phyloP scores from a whole-genome alignment of 2,888 invertebrate species.

The Drosophila prolongata region DNA sequence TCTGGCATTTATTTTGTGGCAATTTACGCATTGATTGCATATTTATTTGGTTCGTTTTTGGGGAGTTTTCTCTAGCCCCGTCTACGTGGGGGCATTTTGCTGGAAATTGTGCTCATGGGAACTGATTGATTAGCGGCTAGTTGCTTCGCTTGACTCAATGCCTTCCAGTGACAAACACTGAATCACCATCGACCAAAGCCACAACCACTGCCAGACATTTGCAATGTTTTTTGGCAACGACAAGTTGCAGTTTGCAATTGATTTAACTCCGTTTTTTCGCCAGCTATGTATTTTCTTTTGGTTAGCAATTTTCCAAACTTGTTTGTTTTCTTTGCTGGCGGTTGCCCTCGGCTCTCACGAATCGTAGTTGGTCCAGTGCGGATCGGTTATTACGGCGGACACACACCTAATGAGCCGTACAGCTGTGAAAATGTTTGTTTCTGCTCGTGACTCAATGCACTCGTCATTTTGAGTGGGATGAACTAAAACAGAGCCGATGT shows the following conservation, averaged over 20 bases:
- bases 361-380: slow-evolving; percentile 33
- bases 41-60: slow-evolving; percentile 43
- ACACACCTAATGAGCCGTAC: slow-evolving; percentile 33
- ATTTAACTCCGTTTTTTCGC: slow-evolving; percentile 31
- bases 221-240: slow-evolving; percentile 77
- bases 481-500: slow-evolving; percentile 4
- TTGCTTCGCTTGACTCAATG: slow-evolving; percentile 65
- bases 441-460: slow-evolving; percentile 34
- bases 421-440: slow-evolving; percentile 31
- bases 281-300: slow-evolving; percentile 39
- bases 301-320: slow-evolving; percentile 68
- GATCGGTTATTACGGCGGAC: slow-evolving; percentile 21
- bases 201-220: slow-evolving; percentile 62
- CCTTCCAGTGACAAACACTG: slow-evolving; percentile 44
- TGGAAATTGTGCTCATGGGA: slow-evolving; percentile 77
- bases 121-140: slow-evolving; percentile 78
- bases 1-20: slow-evolving; percentile 27
- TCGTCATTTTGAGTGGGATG: slow-evolving; percentile 14
- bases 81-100: slow-evolving; percentile 66
- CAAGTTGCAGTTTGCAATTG: slow-evolving; percentile 61
- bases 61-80: slow-evolving; percentile 55
- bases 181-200: slow-evolving; percentile 32
- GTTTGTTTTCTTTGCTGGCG: slow-evolving; percentile 59
- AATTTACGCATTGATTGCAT: slow-evolving; percentile 56
- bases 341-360: slow-evolving; percentile 46